Evolutionary conservation across 1,140 invertebrate genomes (phyloP).

Genomic region (Micrasema longulum): DNA sequence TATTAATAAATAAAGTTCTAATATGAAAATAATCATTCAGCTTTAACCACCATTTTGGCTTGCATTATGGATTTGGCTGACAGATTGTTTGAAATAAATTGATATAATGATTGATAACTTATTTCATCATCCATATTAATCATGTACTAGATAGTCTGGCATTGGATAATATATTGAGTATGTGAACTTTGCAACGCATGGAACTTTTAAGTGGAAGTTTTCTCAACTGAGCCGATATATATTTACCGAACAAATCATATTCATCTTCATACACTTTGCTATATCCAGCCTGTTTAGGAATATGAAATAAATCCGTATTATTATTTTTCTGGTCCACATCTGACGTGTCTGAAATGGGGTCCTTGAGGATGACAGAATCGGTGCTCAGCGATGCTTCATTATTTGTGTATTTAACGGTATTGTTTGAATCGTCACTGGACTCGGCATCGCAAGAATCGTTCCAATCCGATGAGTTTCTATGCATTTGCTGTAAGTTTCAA

Average conservation of each 20-base stretch:
- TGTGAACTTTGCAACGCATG: constrained; percentile 24
- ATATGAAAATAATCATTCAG: too few relatives aligned
- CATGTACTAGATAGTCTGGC: constrained; percentile 33
- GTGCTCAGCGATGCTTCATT: not conserved
- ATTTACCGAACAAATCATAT: constrained; percentile 44
- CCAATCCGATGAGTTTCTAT: constrained; percentile 4
- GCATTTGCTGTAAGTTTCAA: not conserved
- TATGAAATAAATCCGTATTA: not conserved
- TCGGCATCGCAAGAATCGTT: constrained; percentile 6
- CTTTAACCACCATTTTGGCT: too few relatives aligned
- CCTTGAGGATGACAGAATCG: not conserved
- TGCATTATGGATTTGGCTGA: too few relatives aligned
- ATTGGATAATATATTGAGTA: constrained; percentile 33
- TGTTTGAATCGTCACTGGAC: constrained; percentile 9
- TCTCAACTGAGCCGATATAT: constrained; percentile 43
- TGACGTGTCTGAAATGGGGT: constrained; percentile 3
- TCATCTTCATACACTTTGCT: constrained; percentile 23
- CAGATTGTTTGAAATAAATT: too few relatives aligned
- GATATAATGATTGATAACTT: too few relatives aligned
- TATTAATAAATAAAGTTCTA: too few relatives aligned
- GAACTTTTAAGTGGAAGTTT: constrained; percentile 31
- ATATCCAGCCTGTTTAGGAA: not conserved
- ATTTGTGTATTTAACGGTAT: not conserved
- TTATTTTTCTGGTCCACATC: constrained; percentile 1
- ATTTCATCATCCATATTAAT: not conserved